Percentiles rank a stretch among this genome's conserved stretches.
Evolutionary conservation across 1,140 invertebrate genomes (phyloP).

Genomic region (Papilio helenus): DNA sequence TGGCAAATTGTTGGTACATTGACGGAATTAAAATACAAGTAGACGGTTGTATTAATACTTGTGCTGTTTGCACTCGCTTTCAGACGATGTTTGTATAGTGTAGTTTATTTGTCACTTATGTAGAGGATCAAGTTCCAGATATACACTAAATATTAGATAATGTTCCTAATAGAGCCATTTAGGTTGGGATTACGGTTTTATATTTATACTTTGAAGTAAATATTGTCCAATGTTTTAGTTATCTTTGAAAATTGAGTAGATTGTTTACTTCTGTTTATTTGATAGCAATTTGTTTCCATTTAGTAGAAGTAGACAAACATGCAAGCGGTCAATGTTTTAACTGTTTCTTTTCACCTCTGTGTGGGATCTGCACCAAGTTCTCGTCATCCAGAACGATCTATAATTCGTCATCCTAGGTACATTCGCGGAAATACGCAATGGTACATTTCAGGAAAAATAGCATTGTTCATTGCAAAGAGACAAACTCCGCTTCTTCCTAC

Average conservation of each 20-base stretch:
- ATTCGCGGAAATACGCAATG: too few species aligned
- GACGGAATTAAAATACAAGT: constrained; percentile 48
- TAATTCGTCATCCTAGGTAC: too few species aligned
- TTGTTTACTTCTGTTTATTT: background rate
- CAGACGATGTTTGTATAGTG: constrained; percentile 3
- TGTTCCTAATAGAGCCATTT: background rate
- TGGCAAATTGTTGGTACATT: constrained; percentile 42
- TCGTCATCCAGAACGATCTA: too few species aligned
- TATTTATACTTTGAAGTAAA: background rate
- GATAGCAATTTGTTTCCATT: background rate
- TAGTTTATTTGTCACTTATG: constrained; percentile 14
- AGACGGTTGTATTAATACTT: constrained; percentile 36
- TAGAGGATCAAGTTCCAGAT: background rate
- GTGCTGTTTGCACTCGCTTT: constrained; percentile 12
- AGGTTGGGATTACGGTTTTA: background rate
- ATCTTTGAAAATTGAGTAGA: background rate
- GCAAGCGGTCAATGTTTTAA: too few species aligned
- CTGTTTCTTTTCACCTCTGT: too few species aligned
- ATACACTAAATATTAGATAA: background rate
- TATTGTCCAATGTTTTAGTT: background rate
- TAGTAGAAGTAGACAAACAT: too few species aligned
- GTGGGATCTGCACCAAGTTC: too few species aligned
- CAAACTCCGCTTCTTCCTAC: too few species aligned
- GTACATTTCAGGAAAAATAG: too few species aligned
- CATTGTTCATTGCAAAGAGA: too few species aligned